These are phyloP conservation scores for Deilephila elpenor DNA, from an alignment of 2,888 invertebrate species.

Conservation along the genomic window DNA sequence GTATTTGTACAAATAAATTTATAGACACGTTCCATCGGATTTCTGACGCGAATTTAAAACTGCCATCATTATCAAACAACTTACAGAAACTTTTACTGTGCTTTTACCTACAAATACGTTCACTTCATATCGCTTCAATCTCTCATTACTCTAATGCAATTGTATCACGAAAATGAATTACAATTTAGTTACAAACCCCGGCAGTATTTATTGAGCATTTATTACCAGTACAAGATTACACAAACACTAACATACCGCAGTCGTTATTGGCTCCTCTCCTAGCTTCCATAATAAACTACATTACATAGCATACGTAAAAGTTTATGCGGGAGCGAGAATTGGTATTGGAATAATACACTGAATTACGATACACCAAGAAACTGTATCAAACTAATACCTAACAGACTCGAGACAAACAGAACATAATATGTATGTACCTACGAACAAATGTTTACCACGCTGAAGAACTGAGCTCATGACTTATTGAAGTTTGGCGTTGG, in stretches of 20 bases:
- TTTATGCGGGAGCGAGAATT: background rate
- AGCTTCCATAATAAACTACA: background rate
- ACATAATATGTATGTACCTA: background rate
- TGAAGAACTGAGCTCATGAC: slow-evolving; percentile 17
- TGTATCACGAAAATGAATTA: no score
- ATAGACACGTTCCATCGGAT: no score
- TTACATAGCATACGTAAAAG: background rate
- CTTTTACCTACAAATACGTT: no score
- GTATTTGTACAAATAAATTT: no score
- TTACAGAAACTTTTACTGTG: no score
- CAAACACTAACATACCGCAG: background rate
- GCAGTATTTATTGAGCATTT: background rate
- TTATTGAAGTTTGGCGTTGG: background rate
- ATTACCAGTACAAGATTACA: background rate
- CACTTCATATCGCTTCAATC: no score
- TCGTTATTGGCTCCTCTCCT: background rate
- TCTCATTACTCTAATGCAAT: no score
- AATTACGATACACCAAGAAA: slow-evolving; percentile 1
- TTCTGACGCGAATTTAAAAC: no score
- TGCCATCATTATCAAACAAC: no score
- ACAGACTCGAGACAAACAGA: slow-evolving; percentile 11
- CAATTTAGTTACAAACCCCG: no score
- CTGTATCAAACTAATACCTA: slow-evolving; percentile 19
- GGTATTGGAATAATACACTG: background rate
- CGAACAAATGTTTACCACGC: slow-evolving; percentile 4